A percentile compares a stretch with the other conserved stretches of the same genome.
Conservation (phyloP, 2,113 vertebrate genomes). For the Atlantisia rogersi region DNA sequence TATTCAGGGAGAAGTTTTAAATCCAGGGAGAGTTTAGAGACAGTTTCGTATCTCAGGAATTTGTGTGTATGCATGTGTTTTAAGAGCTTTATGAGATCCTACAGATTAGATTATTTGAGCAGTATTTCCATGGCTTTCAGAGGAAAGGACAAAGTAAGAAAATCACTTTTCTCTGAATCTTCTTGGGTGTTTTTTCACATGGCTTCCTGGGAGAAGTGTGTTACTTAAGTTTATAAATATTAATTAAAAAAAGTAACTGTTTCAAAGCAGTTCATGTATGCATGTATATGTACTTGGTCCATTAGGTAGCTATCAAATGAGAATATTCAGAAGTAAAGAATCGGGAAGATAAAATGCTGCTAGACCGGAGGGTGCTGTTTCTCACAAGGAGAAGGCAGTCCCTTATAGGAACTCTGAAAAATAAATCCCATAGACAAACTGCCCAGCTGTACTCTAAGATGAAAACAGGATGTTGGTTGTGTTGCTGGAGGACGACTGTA, state of each 20-base stretch:
- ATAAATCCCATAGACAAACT: constrained; percentile 2
- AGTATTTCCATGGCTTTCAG: background rate
- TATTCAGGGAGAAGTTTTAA: background rate
- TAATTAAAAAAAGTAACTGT: background rate
- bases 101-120: background rate
- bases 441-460: constrained; percentile 54
- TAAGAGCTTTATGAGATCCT: background rate
- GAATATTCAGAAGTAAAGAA: background rate
- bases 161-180: background rate
- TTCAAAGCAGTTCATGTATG: background rate
- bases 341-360: background rate
- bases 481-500: constrained; percentile 33
- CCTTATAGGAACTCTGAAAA: background rate
- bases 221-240: background rate
- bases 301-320: background rate
- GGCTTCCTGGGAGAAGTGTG: background rate
- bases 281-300: rapidly evolving
- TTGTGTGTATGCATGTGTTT: background rate
- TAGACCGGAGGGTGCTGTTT: background rate
- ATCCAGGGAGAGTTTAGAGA: background rate
- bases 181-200: background rate
- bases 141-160: background rate
- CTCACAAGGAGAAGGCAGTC: background rate
- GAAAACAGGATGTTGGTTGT: constrained; percentile 70
- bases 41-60: background rate